Percentiles rank a stretch among this genome's conserved stretches.
Evolutionary conservation across 2,113 vertebrate genomes (phyloP).

Genomic region (Sapayoa aenigma): DNA sequence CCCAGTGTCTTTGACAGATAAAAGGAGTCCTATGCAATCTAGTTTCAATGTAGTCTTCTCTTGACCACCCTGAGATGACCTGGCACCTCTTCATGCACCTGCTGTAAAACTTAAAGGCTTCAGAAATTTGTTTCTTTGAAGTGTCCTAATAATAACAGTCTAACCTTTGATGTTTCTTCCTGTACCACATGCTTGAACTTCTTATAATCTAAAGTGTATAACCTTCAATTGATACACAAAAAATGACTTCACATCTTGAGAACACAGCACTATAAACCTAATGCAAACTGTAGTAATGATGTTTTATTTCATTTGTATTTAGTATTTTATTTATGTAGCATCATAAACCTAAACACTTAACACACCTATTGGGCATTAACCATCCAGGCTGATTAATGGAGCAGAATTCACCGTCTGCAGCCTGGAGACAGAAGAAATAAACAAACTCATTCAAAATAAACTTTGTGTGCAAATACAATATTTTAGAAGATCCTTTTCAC

Average conservation of each 20-base stretch:
- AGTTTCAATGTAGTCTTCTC: constrained; percentile 71
- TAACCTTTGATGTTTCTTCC: constrained; percentile 91
- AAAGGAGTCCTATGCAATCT: constrained; percentile 78
- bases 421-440: constrained; percentile 1
- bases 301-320: constrained; percentile 46
- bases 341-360: constrained; percentile 18
- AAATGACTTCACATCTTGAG: constrained; percentile 40
- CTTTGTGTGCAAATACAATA: background rate
- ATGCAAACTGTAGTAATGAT: constrained; percentile 36
- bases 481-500: background rate
- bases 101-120: constrained; percentile 95
- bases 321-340: background rate
- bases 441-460: background rate
- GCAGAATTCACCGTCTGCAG: background rate
- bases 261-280: constrained; percentile 40
- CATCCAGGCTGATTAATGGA: constrained; percentile 20
- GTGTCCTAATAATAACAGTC: constrained; percentile 87
- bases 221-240: constrained; percentile 62
- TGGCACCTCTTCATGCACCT: constrained; percentile 92
- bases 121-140: constrained; percentile 89
- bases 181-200: constrained; percentile 85
- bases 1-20: constrained; percentile 81
- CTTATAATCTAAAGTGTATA: constrained; percentile 80
- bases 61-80: constrained; percentile 87
- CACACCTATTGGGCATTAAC: background rate